A percentile compares a stretch with the other conserved stretches of the same genome.
Evolutionary conservation across 2,113 vertebrate species (phyloP).

Genomic region (Syrrhaptes paradoxus): DNA sequence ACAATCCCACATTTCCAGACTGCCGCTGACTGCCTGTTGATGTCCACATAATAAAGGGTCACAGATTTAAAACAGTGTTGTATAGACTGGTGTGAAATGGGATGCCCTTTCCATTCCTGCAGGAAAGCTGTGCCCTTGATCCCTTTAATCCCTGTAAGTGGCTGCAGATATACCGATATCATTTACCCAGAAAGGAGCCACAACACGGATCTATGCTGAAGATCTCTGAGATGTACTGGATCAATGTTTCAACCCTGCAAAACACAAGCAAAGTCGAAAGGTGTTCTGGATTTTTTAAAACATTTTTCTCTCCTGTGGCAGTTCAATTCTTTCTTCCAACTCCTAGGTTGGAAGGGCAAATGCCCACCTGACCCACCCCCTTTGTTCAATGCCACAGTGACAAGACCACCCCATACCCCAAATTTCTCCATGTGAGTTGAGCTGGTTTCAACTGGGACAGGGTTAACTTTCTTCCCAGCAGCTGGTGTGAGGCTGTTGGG

Average conservation of each 20-base stretch:
- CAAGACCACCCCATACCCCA: neutral
- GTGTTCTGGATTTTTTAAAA: neutral
- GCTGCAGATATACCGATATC: neutral
- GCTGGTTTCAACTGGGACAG: too few relatives aligned
- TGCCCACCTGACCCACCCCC: too few relatives aligned
- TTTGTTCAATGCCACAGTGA: neutral
- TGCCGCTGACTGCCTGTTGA: too few relatives aligned
- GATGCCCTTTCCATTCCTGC: neutral
- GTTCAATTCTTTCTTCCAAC: neutral
- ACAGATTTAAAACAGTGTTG: too few relatives aligned
- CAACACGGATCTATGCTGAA: conserved; percentile 60
- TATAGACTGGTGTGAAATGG: neutral
- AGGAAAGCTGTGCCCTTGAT: conserved; percentile 18
- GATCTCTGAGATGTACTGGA: conserved; percentile 70
- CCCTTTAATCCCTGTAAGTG: neutral
- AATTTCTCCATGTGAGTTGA: neutral
- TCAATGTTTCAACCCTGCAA: conserved; percentile 59
- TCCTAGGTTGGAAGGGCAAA: neutral
- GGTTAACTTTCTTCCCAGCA: too few relatives aligned
- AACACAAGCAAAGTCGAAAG: neutral
- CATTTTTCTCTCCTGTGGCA: neutral
- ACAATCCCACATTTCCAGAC: too few relatives aligned
- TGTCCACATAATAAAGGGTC: too few relatives aligned
- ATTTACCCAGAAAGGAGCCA: conserved; percentile 78
- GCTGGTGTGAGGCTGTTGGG: too few relatives aligned